A percentile compares a stretch with the other conserved stretches of the same genome.
Conservation (phyloP, 1,140 invertebrate species). For the Eumeta japonica region DNA sequence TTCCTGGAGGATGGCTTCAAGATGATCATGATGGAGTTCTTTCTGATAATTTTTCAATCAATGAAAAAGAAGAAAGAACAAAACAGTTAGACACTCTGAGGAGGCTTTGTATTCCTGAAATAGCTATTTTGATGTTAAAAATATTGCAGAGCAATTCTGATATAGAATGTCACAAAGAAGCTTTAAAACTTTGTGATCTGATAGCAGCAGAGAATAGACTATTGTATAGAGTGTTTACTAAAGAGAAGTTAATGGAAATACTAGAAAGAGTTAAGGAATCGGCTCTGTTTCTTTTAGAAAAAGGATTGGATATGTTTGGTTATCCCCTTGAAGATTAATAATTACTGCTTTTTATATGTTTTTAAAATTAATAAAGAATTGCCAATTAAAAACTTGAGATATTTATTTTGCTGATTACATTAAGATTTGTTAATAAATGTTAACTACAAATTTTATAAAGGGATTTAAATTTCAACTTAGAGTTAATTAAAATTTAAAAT, state of each 20-base stretch:
- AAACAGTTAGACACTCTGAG: conserved; percentile 74
- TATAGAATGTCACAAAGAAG: conserved; percentile 74
- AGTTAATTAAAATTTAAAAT: neutral
- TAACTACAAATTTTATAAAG: too few relatives aligned
- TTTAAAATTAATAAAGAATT: too few relatives aligned
- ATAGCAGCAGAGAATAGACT: conserved; percentile 75
- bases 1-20: conserved; percentile 87
- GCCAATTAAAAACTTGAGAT: too few relatives aligned
- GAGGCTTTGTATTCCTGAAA: conserved; percentile 80
- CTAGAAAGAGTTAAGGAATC: conserved; percentile 78
- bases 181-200: conserved; percentile 76
- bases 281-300: conserved; percentile 68
- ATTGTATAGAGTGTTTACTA: conserved; percentile 78
- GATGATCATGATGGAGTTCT: conserved; percentile 62
- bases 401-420: too few relatives aligned
- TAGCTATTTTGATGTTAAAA: conserved; percentile 75
- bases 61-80: conserved; percentile 53
- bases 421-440: too few relatives aligned
- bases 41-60: conserved; percentile 39
- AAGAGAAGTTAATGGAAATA: conserved; percentile 73
- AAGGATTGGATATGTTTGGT: conserved; percentile 74
- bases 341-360: too few relatives aligned
- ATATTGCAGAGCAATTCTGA: conserved; percentile 77
- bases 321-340: conserved; percentile 45
- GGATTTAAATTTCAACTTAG: too few relatives aligned